Conservation (phyloP, 92 coral and sea anemone genomes). For the Epizoanthus scotinus region DNA sequence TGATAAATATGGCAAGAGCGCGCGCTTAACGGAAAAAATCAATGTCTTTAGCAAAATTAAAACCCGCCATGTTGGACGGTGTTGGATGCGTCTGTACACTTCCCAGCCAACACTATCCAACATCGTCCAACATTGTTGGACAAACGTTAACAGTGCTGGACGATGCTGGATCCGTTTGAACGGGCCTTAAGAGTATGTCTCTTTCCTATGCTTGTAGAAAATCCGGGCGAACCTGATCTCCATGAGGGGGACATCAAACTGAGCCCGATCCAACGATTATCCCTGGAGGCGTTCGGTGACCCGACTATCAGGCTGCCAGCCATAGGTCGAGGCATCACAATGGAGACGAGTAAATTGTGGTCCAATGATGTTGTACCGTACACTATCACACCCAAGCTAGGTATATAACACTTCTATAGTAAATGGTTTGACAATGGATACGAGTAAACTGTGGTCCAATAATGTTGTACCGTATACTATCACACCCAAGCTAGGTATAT, state of each 20-base stretch:
- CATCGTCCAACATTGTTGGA: no score
- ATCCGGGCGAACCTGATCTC: background rate
- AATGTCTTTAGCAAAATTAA: no score
- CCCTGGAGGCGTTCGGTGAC: conserved; percentile 9
- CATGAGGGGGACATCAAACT: conserved; percentile 8
- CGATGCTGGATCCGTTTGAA: no score
- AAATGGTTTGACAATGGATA: background rate
- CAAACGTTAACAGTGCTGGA: no score
- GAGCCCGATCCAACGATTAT: background rate
- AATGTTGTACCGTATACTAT: background rate
- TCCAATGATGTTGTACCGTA: background rate
- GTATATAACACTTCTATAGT: no score
- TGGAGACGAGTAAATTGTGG: background rate
- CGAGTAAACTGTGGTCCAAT: background rate
- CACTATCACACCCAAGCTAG: background rate
- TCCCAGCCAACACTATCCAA: no score
- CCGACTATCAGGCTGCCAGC: background rate
- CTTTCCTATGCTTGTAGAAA: background rate
- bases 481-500: background rate
- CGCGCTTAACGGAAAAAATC: no score
- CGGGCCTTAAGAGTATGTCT: no score
- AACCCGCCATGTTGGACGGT: no score
- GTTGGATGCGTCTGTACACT: no score
- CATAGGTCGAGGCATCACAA: background rate
- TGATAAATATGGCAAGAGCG: no score